phyloP scores from a whole-genome alignment of 2,113 vertebrate species.

The Passer domesticus region DNA sequence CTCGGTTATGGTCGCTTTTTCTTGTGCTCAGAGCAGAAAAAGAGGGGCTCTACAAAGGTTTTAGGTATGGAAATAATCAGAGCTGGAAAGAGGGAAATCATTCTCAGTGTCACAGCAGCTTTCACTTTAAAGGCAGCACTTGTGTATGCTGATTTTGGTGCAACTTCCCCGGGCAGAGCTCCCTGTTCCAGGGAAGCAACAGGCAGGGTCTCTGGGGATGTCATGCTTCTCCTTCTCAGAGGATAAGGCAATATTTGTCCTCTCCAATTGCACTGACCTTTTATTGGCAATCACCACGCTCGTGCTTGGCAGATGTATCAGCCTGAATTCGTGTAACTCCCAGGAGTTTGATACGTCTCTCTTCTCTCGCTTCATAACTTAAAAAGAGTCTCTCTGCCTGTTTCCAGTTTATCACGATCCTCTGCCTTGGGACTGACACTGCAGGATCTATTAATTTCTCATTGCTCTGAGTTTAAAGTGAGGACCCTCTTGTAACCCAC shows the following conservation, averaged over 20 bases:
- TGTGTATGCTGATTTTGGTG: neutral
- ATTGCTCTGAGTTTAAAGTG: conserved; percentile 40
- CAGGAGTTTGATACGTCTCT: neutral
- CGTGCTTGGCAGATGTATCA: neutral
- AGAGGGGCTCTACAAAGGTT: neutral
- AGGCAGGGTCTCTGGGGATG: neutral
- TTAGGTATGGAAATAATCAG: neutral
- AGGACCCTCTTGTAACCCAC: conserved; percentile 55
- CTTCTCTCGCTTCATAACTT: neutral
- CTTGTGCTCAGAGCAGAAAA: neutral
- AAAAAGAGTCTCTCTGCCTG: neutral
- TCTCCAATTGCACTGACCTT: conserved; percentile 1
- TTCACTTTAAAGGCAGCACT: neutral
- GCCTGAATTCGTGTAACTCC: neutral
- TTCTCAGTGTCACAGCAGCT: neutral
- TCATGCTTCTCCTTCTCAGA: rapidly evolving
- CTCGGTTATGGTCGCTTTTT: neutral
- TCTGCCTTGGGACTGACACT: conserved; percentile 43
- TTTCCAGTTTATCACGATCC: conserved; percentile 45
- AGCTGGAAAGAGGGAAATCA: neutral
- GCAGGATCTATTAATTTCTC: conserved; percentile 66
- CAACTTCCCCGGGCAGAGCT: neutral
- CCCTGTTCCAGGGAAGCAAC: neutral
- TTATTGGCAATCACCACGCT: neutral
- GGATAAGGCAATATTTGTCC: neutral